phyloP scores from a whole-genome alignment of 2,797 vertebrate genomes.

The Vireo griseus region DNA sequence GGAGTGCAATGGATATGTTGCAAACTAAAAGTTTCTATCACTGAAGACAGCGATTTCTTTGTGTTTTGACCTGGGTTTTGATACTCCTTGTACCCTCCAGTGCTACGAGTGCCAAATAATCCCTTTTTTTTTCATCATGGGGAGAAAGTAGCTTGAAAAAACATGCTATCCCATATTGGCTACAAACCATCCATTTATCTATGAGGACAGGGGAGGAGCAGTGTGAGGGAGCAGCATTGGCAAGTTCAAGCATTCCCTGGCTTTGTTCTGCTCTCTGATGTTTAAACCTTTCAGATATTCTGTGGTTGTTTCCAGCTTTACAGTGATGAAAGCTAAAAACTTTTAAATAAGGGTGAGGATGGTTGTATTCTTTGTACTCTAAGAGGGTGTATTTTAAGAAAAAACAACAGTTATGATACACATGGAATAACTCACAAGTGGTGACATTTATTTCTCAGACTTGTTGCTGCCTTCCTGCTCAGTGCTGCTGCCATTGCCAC shows the following conservation, averaged over 20 bases:
- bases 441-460: not conserved
- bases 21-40: not conserved
- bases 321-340: not conserved
- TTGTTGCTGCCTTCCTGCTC: not conserved
- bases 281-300: not conserved
- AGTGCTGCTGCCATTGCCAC: not conserved
- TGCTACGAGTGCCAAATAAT: not conserved
- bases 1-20: not conserved
- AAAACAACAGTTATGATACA: not conserved
- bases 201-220: not conserved
- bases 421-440: not conserved
- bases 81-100: not conserved
- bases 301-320: not conserved
- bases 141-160: not conserved
- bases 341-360: not conserved
- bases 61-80: not conserved
- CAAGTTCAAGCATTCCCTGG: not conserved
- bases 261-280: not conserved
- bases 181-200: not conserved
- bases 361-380: not conserved
- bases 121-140: not conserved
- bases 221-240: not conserved
- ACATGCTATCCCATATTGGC: rapidly evolving
- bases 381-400: not conserved
- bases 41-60: not conserved